phyloP scores from a whole-genome alignment of 2,888 invertebrate species.

The Venusia cambrica region DNA sequence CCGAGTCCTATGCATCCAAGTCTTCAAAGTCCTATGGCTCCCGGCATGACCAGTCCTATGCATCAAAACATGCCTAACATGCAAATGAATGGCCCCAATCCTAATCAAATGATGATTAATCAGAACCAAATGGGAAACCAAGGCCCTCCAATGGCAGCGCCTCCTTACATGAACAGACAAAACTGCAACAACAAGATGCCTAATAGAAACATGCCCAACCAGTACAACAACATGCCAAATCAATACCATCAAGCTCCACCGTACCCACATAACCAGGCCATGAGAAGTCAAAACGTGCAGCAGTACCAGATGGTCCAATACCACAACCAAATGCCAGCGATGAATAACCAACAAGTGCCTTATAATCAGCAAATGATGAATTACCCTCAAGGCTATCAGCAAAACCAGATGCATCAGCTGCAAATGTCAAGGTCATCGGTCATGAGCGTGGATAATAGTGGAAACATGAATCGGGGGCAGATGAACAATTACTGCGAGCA shows the following conservation, averaged over 20 bases:
- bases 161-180: slow-evolving; percentile 51
- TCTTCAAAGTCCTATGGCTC: slow-evolving; percentile 67
- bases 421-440: slow-evolving; percentile 72
- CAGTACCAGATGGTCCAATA: slow-evolving; percentile 68
- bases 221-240: slow-evolving; percentile 45
- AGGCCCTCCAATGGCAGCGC: slow-evolving; percentile 40
- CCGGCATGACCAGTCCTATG: slow-evolving; percentile 67
- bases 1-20: slow-evolving; percentile 71
- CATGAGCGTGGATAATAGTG: slow-evolving; percentile 74
- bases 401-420: slow-evolving; percentile 59
- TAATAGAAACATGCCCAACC: slow-evolving; percentile 44
- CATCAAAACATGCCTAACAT: slow-evolving; percentile 68
- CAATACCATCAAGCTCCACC: slow-evolving; percentile 58
- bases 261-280: slow-evolving; percentile 60
- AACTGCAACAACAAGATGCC: slow-evolving; percentile 56
- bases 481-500: slow-evolving; percentile 67
- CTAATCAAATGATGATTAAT: slow-evolving; percentile 57
- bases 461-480: slow-evolving; percentile 61
- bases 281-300: slow-evolving; percentile 61
- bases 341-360: slow-evolving; percentile 50
- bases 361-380: slow-evolving; percentile 61
- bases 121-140: slow-evolving; percentile 48
- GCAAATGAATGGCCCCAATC: slow-evolving; percentile 57
- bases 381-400: slow-evolving; percentile 59
- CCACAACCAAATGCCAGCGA: slow-evolving; percentile 55